A percentile compares a stretch with the other conserved stretches of the same genome.
Conservation (phyloP, 2,113 vertebrate genomes). For the Syngnathus typhle region DNA sequence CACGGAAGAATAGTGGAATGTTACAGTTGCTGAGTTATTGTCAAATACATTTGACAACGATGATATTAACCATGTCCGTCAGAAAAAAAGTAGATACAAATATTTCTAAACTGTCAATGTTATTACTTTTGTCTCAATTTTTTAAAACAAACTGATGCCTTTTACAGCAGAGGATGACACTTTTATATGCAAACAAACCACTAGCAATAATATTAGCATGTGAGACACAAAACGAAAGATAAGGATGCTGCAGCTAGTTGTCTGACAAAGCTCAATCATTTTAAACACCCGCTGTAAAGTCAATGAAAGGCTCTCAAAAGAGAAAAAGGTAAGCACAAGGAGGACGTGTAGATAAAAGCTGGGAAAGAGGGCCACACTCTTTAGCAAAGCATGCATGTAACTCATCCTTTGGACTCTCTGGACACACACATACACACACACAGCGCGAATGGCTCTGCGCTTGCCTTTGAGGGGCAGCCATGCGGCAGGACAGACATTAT, state of each 20-base stretch:
- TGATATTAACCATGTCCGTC: conserved; percentile 10
- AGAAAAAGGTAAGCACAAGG: conserved; percentile 23
- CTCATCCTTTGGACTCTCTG: conserved; percentile 51
- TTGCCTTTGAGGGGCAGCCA: conserved; percentile 67
- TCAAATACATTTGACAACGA: conserved; percentile 1
- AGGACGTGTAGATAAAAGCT: conserved; percentile 49
- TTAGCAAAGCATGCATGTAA: conserved; percentile 58
- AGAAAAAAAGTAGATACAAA: background rate
- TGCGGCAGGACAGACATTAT: conserved; percentile 71
- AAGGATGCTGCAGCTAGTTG: conserved; percentile 29
- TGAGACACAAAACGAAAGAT: conserved; percentile 31
- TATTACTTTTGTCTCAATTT: background rate
- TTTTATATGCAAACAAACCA: conserved; percentile 10
- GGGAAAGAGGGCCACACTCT: conserved; percentile 44
- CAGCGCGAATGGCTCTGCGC: conserved; percentile 52
- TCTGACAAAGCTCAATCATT: conserved; percentile 26
- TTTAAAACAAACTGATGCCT: background rate
- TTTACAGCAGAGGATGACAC: conserved; percentile 16
- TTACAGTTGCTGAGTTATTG: background rate
- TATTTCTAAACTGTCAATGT: background rate
- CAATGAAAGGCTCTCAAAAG: conserved; percentile 36
- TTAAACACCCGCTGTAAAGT: conserved; percentile 43
- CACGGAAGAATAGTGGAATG: conserved; percentile 8
- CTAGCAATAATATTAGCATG: background rate
- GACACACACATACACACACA: conserved; percentile 26